These are phyloP conservation scores for Lepidurus couesii DNA, from an alignment of 1,140 invertebrate species.

Conservation along the genomic window DNA sequence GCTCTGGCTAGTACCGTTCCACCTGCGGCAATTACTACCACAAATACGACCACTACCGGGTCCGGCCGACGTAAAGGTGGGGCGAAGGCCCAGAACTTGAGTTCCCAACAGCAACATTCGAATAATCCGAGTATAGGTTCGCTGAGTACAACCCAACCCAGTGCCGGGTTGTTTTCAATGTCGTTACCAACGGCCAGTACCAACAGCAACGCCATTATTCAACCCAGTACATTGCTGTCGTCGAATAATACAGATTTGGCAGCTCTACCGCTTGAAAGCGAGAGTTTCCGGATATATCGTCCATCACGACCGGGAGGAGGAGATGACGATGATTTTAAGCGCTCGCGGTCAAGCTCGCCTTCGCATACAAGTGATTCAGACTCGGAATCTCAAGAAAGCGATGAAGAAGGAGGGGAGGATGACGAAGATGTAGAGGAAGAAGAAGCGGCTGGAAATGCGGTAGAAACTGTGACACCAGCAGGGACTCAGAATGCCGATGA, in stretches of 20 bases:
- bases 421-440: constrained; percentile 41
- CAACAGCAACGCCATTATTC: constrained; percentile 20
- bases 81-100: background rate
- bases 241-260: background rate
- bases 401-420: constrained; percentile 40
- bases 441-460: constrained; percentile 34
- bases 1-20: constrained; percentile 9
- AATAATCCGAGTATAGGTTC: constrained; percentile 32
- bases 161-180: constrained; percentile 3
- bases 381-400: constrained; percentile 37
- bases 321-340: constrained; percentile 34
- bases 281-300: constrained; percentile 56
- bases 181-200: background rate
- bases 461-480: constrained; percentile 28
- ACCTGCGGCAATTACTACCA: background rate
- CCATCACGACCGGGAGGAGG: constrained; percentile 36
- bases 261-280: constrained; percentile 39
- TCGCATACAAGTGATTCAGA: constrained; percentile 38
- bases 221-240: background rate
- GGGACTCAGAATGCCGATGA: constrained; percentile 32
- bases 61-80: background rate
- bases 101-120: background rate
- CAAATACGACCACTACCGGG: constrained; percentile 2
- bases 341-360: constrained; percentile 28
- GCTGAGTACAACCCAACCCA: constrained; percentile 27